Base-by-base conservation (phyloP, 1,140 invertebrate genomes). In the Pteromalus puparum region DNA sequence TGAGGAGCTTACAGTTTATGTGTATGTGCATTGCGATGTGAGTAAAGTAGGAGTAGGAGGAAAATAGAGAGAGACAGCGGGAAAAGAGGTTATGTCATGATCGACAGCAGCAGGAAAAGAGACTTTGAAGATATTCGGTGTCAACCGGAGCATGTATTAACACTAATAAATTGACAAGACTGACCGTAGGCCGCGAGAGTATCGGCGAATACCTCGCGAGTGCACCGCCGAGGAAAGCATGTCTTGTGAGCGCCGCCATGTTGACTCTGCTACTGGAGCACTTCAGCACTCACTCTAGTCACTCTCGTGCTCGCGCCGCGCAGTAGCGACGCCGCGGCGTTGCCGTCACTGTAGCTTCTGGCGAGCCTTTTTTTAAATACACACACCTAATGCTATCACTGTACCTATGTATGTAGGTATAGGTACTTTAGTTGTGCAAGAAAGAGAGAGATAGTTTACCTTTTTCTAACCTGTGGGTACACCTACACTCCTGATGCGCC, bases 221-320 rank as follows among this genome's bases (percentile, higher is more conserved):
- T 34, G 82, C 76, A 79, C 74, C 87, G 75, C 85, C 78, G 85
- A 90, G 89, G 86, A 92, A 91, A 90, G 91, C 93, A 94, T 94
- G 94, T 92, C 92, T 94, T 90, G 94, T 93, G 93, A 95, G 93
- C 90, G 94, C 93, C 91, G 94, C 95, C 94, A 95, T 95, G 88
- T 93, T 94, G 75, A 77, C 38, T 78, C 70, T 72, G 65, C 38
- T n/a, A 26, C 18, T 12, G 67, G 46, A 21, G 46, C 12, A 13
- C 3, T 18, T 21, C 30, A 48, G 18, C 48, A 24, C 46, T 1
- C 72, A n/a, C n/a, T 68, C 30, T 26, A 7, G 24, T 0, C 13
- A 26, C 46, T 26, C 24, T 15, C 65, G 53, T 48, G 53, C 48
- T 10, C 26, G 24, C 61, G 61, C 7, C n/a, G n/a, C n/a, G n/a